Percentiles rank a stretch among this genome's conserved stretches.
phyloP scores from a whole-genome alignment of 2,888 invertebrate genomes.

The Aphodius granarius region DNA sequence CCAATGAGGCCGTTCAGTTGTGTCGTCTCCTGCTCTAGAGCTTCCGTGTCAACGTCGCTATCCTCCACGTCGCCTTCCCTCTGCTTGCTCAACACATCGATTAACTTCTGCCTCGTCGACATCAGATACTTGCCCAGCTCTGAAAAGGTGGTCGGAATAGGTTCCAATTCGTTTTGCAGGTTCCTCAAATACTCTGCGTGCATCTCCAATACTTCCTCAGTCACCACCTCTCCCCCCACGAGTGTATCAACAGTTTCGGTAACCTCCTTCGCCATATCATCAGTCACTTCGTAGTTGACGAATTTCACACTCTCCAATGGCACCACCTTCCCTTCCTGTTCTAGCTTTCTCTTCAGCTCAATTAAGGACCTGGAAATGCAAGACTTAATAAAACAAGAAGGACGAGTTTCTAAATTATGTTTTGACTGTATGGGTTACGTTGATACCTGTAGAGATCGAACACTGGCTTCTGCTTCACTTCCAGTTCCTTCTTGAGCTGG shows the following conservation, averaged over 20 bases:
- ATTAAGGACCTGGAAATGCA: constrained; percentile 32
- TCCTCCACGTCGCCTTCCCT: constrained; percentile 40
- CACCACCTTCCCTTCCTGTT: constrained; percentile 45
- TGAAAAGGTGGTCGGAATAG: constrained; percentile 44
- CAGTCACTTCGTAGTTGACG: constrained; percentile 13
- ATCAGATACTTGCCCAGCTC: constrained; percentile 46
- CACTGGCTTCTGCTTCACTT: constrained; percentile 47
- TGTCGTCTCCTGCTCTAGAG: constrained; percentile 37
- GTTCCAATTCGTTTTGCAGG: constrained; percentile 45
- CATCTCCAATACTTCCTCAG: constrained; percentile 21
- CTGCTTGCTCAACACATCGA: constrained; percentile 43
- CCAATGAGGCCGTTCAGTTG: constrained; percentile 43
- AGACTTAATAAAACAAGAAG: too few species aligned
- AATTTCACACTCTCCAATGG: constrained; percentile 36
- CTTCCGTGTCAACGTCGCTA: constrained; percentile 38
- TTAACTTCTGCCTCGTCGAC: constrained; percentile 39
- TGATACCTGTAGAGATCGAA: constrained; percentile 47
- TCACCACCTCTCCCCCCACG: constrained; percentile 13
- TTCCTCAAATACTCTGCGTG: constrained; percentile 36
- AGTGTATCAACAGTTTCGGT: constrained; percentile 26
- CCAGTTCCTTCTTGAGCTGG: constrained; percentile 44
- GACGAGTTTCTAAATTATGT: too few species aligned
- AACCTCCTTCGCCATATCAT: neutral
- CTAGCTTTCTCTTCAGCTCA: constrained; percentile 46
- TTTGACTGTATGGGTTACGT: too few species aligned